Base-by-base conservation (phyloP, 2,797 vertebrate genomes). In the Taenioides sp. region DNA sequence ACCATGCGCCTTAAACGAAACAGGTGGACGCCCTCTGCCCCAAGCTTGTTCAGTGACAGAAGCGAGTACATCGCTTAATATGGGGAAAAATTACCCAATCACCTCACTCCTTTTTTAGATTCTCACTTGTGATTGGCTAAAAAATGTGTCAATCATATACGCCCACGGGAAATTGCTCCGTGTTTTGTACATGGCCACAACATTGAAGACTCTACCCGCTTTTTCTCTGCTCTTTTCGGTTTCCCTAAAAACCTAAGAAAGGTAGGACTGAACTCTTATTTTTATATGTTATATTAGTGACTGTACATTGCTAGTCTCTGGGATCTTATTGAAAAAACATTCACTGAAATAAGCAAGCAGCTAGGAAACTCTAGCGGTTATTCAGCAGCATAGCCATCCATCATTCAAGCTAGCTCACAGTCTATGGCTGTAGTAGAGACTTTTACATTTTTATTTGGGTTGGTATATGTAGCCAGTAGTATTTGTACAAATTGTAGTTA, bases 221-320 rank as follows among this genome's bases (percentile, higher is more conserved):
- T 1, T 23, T 16, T 47, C 63, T 58, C 71, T 11, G 2, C 65
- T 50, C 43, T 50, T 22, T 40, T 7, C 27, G 71, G 65, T 76
- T 79, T 31, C 64, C 74, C 69, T 86, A 72, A 10, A 74, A 80
- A 61, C 65, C 54, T 61, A 72, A 47, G 22, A 37, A 63, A 66
- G 92, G 91, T 92, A 90, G 90, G 88, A 43, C 0, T 25, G 37
- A 16, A 18, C 34, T 80, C 79, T 72, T 14, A 11, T 40, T 14
- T 23, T 22, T 23, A 64, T 20, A 14, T 12, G 37, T 23, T 43
- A 49, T 37, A 43, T 23, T 12, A 58, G 10, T 11, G 23, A 25
- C 10, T 25, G 22, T 34, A 16, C 31, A 10, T 28, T 52, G 25
- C 3, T 4, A 61, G 18, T 47, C 3, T 16, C 43, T 65, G 1